A percentile compares a stretch with the other conserved stretches of the same genome.
Evolutionary conservation across 1,140 invertebrate genomes (phyloP).

Genomic region (Sitobion miscanthi): DNA sequence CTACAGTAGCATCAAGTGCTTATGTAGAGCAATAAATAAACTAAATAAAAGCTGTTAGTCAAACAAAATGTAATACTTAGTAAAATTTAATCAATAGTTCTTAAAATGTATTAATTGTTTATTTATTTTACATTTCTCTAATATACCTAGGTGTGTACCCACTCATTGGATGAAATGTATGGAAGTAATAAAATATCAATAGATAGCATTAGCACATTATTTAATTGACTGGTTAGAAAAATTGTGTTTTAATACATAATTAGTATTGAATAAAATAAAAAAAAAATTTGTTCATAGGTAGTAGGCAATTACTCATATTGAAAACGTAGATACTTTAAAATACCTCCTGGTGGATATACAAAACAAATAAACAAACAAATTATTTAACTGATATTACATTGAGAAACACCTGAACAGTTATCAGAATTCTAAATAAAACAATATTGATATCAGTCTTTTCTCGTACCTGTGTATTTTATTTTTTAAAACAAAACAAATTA

Average conservation of each 20-base stretch:
- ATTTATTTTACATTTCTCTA: no score
- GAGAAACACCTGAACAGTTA: neutral
- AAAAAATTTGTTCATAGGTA: neutral
- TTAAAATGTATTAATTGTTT: no score
- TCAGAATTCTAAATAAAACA: slow-evolving; percentile 3
- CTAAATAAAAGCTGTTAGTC: no score
- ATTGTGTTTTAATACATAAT: neutral
- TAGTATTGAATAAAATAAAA: neutral
- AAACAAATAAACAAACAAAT: neutral
- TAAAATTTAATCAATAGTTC: no score
- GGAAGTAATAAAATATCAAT: neutral
- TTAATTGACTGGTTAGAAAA: neutral
- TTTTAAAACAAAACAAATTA: neutral
- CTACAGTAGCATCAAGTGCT: no score
- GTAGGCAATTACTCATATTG: neutral
- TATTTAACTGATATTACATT: neutral
- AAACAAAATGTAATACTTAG: no score
- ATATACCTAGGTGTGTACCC: neutral
- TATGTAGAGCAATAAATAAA: no score
- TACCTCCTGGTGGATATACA: neutral
- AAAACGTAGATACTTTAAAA: neutral
- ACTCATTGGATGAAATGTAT: neutral
- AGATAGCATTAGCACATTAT: neutral
- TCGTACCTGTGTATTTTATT: neutral
- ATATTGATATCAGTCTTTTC: neutral